Evolutionary conservation across 2,888 invertebrate species (phyloP).

Genomic region (Drosophila melanosoma): DNA sequence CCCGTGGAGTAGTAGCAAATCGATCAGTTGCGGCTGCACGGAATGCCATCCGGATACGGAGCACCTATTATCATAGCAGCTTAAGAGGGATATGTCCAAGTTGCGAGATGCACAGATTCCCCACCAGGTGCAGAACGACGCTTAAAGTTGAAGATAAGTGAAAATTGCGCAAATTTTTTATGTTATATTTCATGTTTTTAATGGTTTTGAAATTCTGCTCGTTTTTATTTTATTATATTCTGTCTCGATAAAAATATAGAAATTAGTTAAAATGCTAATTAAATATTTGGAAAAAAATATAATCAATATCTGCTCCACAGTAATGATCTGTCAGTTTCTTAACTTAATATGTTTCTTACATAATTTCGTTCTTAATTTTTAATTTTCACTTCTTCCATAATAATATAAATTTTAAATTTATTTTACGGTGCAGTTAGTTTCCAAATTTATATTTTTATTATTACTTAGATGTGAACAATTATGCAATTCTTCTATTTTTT

Average conservation of each 20-base stretch:
- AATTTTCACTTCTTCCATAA: too few relatives aligned
- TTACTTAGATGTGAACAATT: neutral
- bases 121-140: neutral
- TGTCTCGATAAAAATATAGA: neutral
- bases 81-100: neutral
- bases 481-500: conserved; percentile 4
- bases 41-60: conserved; percentile 13
- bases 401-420: accelerated
- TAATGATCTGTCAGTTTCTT: too few relatives aligned
- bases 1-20: neutral
- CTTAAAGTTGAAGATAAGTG: neutral
- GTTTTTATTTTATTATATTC: neutral
- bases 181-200: neutral
- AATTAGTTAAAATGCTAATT: neutral
- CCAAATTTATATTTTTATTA: neutral
- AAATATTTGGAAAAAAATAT: neutral
- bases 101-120: neutral
- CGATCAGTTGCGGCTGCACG: conserved; percentile 16
- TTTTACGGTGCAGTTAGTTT: neutral
- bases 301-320: too few relatives aligned
- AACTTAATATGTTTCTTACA: too few relatives aligned
- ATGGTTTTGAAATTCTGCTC: neutral
- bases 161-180: neutral
- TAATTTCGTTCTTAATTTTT: too few relatives aligned
- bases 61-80: neutral